Conservation (phyloP, 2,888 invertebrate species). For the Drosophila paramelanica region DNA sequence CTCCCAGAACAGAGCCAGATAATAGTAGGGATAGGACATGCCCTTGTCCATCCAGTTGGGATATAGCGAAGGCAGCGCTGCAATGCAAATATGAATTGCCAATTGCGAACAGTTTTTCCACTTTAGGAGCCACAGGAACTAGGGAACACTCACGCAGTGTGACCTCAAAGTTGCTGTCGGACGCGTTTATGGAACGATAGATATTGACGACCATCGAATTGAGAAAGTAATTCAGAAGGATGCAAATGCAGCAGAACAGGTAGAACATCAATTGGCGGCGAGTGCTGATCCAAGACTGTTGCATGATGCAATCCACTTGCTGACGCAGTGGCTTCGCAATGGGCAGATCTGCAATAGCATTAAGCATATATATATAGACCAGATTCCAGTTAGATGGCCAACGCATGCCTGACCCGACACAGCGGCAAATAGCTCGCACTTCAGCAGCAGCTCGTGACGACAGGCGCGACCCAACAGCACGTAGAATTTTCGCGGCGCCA, state of each 20-base stretch:
- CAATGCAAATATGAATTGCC: neutral
- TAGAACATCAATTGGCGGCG: constrained; percentile 72
- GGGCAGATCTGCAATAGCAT: constrained; percentile 57
- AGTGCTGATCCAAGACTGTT: constrained; percentile 66
- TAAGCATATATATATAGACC: neutral
- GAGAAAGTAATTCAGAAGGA: constrained; percentile 66
- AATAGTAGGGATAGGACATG: constrained; percentile 74
- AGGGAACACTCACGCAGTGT: constrained; percentile 63
- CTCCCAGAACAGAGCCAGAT: constrained; percentile 65
- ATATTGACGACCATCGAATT: constrained; percentile 59
- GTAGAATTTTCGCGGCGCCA: constrained; percentile 63
- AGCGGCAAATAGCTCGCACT: constrained; percentile 68
- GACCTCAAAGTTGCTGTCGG: constrained; percentile 46
- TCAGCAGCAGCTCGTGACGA: constrained; percentile 63
- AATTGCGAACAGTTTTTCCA: neutral
- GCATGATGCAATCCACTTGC: constrained; percentile 61
- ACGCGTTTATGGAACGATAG: constrained; percentile 49
- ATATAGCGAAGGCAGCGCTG: constrained; percentile 73
- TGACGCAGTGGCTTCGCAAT: constrained; percentile 51
- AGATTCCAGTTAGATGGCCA: neutral
- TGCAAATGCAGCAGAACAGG: constrained; percentile 49
- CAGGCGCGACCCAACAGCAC: constrained; percentile 57
- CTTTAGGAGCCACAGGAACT: too few species aligned
- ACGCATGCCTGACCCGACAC: constrained; percentile 35
- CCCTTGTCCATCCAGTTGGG: constrained; percentile 76